These are phyloP conservation scores for Limonius californicus DNA, from an alignment of 1,140 invertebrate genomes.

Conservation along the genomic window DNA sequence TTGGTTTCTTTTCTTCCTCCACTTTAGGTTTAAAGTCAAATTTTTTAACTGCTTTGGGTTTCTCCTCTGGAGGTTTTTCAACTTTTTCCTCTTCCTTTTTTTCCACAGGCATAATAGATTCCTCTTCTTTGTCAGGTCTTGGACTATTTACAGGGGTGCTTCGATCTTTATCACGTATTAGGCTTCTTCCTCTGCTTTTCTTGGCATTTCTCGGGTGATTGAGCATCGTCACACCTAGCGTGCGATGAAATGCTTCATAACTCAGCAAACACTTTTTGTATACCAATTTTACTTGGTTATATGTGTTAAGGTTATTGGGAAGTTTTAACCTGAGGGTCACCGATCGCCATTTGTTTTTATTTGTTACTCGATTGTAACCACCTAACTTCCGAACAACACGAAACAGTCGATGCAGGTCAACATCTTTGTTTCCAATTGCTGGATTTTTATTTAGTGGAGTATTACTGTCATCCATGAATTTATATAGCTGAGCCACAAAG, in stretches of 20 bases:
- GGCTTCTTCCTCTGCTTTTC: slow-evolving; percentile 58
- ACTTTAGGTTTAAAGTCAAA: slow-evolving; percentile 24
- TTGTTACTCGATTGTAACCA: slow-evolving; percentile 91
- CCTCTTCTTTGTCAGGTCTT: slow-evolving; percentile 48
- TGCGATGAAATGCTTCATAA: slow-evolving; percentile 94
- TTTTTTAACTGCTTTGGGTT: slow-evolving; percentile 21
- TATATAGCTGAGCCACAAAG: slow-evolving; percentile 95
- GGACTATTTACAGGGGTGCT: slow-evolving; percentile 44
- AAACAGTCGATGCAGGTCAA: slow-evolving; percentile 91
- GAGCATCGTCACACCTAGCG: slow-evolving; percentile 89
- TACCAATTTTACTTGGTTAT: slow-evolving; percentile 82
- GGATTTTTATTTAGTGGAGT: slow-evolving; percentile 95
- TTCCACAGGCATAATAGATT: slow-evolving; percentile 49
- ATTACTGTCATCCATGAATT: slow-evolving; percentile 97
- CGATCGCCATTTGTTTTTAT: slow-evolving; percentile 89
- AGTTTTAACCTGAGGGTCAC: slow-evolving; percentile 80
- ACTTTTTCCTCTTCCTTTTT: slow-evolving; percentile 52
- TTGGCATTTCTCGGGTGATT: slow-evolving; percentile 70
- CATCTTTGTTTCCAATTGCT: slow-evolving; percentile 80
- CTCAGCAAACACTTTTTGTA: slow-evolving; percentile 94
- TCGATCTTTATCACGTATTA: slow-evolving; percentile 65
- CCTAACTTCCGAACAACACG: slow-evolving; percentile 86
- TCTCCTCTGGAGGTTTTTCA: slow-evolving; percentile 49
- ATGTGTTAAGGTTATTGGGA: slow-evolving; percentile 65
- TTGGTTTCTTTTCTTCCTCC: slow-evolving; percentile 33